phyloP scores from a whole-genome alignment of 2,888 invertebrate species.

The Lasioglossum lativentre region DNA sequence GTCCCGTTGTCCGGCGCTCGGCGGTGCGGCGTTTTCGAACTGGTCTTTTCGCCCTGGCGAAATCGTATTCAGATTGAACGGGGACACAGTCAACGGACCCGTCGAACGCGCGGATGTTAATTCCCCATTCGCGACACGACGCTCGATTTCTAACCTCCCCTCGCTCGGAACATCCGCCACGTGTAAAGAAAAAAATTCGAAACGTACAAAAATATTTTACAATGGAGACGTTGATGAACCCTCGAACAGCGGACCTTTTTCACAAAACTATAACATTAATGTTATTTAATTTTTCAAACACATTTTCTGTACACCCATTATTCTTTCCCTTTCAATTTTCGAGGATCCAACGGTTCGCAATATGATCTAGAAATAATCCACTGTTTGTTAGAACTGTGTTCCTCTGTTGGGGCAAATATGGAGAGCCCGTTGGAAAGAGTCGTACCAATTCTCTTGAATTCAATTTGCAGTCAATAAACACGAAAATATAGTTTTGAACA shows the following conservation, averaged over 20 bases:
- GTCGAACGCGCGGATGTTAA: neutral
- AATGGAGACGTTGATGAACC: neutral
- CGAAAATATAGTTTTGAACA: neutral
- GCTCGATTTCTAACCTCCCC: neutral
- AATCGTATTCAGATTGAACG: constrained; percentile 15
- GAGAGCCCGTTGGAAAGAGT: neutral
- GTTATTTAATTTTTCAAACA: neutral
- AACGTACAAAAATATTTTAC: neutral
- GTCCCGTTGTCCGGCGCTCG: constrained; percentile 41
- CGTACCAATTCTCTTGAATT: neutral
- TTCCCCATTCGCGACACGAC: neutral
- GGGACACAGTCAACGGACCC: neutral
- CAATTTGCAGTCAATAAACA: neutral
- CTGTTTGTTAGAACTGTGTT: neutral
- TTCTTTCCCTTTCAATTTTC: no score
- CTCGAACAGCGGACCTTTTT: no score
- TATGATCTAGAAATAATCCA: neutral
- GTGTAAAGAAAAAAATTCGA: neutral
- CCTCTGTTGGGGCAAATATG: neutral
- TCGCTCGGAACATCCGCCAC: neutral
- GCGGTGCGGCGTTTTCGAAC: neutral
- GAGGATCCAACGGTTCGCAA: neutral
- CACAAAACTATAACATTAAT: neutral
- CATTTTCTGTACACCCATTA: no score
- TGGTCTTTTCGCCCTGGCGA: neutral